Evolutionary conservation across 2,888 invertebrate species (phyloP).

Genomic region (Oscheius sp.): DNA sequence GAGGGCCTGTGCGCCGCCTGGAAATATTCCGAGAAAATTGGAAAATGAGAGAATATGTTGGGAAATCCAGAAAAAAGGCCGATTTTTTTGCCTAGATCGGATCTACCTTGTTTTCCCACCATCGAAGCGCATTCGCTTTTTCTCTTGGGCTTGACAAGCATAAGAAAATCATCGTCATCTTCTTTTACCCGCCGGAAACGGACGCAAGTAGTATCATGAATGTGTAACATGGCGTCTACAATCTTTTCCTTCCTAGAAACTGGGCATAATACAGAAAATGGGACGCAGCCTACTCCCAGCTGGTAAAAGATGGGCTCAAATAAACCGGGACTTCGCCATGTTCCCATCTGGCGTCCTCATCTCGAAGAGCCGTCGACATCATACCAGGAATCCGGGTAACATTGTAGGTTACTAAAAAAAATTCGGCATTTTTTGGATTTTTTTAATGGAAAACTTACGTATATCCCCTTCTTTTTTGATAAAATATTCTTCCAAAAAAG

Average conservation of each 20-base stretch:
- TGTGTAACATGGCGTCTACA: conserved; percentile 24
- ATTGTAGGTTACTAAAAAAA: conserved; percentile 12
- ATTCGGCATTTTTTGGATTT: neutral
- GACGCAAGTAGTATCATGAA: conserved; percentile 16
- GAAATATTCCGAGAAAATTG: no score
- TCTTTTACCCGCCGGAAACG: neutral
- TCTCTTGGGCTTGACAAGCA: conserved; percentile 9
- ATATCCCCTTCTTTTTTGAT: conserved; percentile 30
- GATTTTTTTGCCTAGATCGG: no score
- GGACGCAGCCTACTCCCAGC: neutral
- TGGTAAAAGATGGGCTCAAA: conserved; percentile 4
- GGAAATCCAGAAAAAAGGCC: no score
- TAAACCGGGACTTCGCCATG: conserved; percentile 9
- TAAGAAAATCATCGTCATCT: conserved; percentile 15
- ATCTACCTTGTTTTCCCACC: conserved; percentile 24
- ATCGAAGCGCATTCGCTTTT: conserved; percentile 9
- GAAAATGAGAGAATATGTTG: no score
- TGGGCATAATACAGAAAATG: neutral
- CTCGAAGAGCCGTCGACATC: conserved; percentile 1
- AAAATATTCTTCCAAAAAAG: neutral
- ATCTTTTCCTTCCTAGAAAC: conserved; percentile 13
- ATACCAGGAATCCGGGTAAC: neutral
- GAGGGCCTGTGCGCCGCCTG: conserved; percentile 15
- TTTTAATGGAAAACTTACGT: neutral
- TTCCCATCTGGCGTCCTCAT: neutral